Base-by-base conservation (phyloP, 2,113 vertebrate genomes). In the Ursus arctos region DNA sequence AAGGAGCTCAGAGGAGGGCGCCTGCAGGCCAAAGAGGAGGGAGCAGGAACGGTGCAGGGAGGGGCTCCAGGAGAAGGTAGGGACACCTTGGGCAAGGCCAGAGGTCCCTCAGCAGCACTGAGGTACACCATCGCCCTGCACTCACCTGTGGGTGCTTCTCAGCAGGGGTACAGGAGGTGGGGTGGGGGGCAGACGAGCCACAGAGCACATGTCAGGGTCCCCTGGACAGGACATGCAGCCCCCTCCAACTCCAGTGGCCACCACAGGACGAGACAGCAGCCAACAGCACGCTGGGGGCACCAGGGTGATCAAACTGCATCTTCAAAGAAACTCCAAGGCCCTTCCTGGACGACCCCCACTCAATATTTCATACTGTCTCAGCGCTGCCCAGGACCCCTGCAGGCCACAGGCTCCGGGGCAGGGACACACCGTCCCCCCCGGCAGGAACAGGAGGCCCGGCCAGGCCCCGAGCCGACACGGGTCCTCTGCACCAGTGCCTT, bases 381-480 rank as follows among this genome's bases (percentile, higher is more conserved):
- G 26, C 74, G 31, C 7, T 2, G 4, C 26, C 26, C 14, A 16
- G 72, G 26, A 5, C 22, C 71, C 71, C 11, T 2, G n/a, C 4
- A 33, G n/a, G 71, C 69, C 24, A 6, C 61, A n/a, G 71, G 71
- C 71, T 74, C 71, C 6, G 5, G 71, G 15, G 22, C 57, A 59
- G 59, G 77, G 53, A 16, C 59, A 18, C 6, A 67, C 65, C 16
- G 31, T n/a, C 31, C 31, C 31, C 31, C 40, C 19, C 28, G 14
- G 21, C 47, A 65, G 57, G 65, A 55, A 16, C 51, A 12, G 40
- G 57, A 11, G 33, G 19, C 40, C 18, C 3, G 3, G 43, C n/a
- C 12, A 33, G 9, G 14, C 3, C 7, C 61, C 9, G 0, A 7
- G 28, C 53, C 3, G 0, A 7, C 6, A 0, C 3, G 1, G 72